Conservation (phyloP, 2,797 vertebrate species). For the Diglossa cyanea region DNA sequence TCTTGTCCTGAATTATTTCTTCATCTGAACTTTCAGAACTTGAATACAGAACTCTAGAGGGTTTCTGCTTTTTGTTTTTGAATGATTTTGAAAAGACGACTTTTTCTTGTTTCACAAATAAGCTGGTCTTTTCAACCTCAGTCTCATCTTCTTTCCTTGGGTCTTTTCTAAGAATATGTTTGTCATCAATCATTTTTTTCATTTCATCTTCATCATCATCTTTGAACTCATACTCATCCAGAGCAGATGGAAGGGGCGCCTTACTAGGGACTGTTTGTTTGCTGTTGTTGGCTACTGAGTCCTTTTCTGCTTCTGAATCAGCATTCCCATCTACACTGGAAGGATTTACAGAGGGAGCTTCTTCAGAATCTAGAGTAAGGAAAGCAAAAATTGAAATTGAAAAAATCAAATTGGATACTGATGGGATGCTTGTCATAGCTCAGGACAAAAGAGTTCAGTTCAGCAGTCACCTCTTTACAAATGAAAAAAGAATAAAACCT, state of each 20-base stretch:
- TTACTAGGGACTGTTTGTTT: slow-evolving; percentile 83
- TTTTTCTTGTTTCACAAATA: slow-evolving; percentile 88
- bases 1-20: slow-evolving; percentile 87
- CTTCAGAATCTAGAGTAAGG: slow-evolving; percentile 89
- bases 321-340: slow-evolving; percentile 93
- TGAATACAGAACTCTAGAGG: slow-evolving; percentile 85
- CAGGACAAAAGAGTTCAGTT: not conserved
- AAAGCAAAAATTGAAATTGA: not conserved
- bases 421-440: not conserved
- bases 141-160: slow-evolving; percentile 87
- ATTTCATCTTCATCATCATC: slow-evolving; percentile 88
- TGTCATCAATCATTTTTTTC: slow-evolving; percentile 91
- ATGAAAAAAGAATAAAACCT: not conserved
- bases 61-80: slow-evolving; percentile 91
- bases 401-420: not conserved
- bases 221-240: slow-evolving; percentile 99
- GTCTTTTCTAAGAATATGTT: slow-evolving; percentile 90
- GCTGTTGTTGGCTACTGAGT: slow-evolving; percentile 78
- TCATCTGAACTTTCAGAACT: slow-evolving; percentile 96
- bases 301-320: slow-evolving; percentile 95
- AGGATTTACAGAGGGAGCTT: slow-evolving; percentile 90
- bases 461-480: not conserved
- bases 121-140: slow-evolving; percentile 84
- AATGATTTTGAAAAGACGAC: slow-evolving; percentile 80
- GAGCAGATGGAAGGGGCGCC: slow-evolving; percentile 83